A percentile compares a stretch with the other conserved stretches of the same genome.
These are phyloP conservation scores for Anarhynchus alexandrinus DNA, from an alignment of 2,113 vertebrate genomes.

Conservation along the genomic window DNA sequence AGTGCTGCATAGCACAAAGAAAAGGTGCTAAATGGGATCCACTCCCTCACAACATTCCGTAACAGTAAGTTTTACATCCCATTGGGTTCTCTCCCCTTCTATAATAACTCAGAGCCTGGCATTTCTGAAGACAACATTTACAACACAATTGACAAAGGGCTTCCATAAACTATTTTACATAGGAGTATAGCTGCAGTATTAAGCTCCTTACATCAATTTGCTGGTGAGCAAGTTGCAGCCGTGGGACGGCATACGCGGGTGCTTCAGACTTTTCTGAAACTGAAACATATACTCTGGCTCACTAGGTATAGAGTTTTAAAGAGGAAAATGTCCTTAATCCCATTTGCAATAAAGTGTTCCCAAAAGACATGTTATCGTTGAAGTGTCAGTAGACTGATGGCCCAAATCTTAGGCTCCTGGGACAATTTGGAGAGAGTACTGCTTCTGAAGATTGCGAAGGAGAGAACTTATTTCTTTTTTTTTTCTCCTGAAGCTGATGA, in stretches of 20 bases:
- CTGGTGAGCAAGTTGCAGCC: neutral
- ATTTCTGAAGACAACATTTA: neutral
- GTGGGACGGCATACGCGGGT: neutral
- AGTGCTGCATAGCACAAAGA: neutral
- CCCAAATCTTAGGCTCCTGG: slow-evolving; percentile 10
- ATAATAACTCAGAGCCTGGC: neutral
- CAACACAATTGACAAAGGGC: neutral
- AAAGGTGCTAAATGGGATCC: neutral
- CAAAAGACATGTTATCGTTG: neutral
- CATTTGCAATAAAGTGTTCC: neutral
- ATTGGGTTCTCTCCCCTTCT: neutral
- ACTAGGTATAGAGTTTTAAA: neutral
- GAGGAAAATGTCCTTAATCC: neutral
- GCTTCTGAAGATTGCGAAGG: slow-evolving; percentile 6
- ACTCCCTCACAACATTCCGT: neutral
- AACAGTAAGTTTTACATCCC: neutral
- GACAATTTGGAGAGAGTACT: slow-evolving; percentile 5
- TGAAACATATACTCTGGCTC: neutral
- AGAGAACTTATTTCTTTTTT: neutral
- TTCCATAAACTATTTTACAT: neutral
- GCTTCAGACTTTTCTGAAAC: neutral
- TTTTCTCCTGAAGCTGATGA: neutral
- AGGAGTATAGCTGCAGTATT: neutral
- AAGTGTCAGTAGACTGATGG: slow-evolving; percentile 32
- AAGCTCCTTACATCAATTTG: neutral